phyloP scores from a whole-genome alignment of 2,113 vertebrate species.

The Cairina moschata region DNA sequence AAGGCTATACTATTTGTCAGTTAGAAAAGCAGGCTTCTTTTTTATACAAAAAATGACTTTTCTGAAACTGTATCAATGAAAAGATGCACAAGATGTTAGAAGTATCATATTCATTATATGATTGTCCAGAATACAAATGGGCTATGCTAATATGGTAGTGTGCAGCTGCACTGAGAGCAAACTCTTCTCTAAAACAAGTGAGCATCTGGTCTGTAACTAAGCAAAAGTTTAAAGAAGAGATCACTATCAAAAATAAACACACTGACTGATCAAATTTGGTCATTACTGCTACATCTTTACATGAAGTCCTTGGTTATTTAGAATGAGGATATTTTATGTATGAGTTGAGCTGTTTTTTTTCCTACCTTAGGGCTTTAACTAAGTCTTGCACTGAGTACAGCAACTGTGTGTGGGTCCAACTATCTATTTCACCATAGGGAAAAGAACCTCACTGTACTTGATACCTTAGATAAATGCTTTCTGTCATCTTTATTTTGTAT shows the following conservation, averaged over 20 bases:
- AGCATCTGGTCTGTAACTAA: background rate
- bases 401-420: background rate
- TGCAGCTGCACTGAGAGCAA: background rate
- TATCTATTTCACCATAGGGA: background rate
- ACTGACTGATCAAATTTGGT: background rate
- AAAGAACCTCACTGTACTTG: background rate
- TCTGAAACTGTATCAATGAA: background rate
- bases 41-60: background rate
- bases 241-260: background rate
- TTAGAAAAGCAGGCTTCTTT: background rate
- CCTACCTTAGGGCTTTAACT: background rate
- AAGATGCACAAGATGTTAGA: background rate
- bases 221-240: background rate
- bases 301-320: background rate
- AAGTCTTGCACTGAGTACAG: background rate
- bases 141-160: background rate
- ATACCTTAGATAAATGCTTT: background rate
- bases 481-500: background rate
- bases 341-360: background rate
- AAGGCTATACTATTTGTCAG: background rate
- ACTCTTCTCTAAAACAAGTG: background rate
- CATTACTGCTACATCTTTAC: background rate
- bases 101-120: background rate
- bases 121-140: background rate
- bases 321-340: background rate